These are phyloP conservation scores for Limnephilus marmoratus DNA, from an alignment of 2,888 invertebrate species.

Conservation along the genomic window DNA sequence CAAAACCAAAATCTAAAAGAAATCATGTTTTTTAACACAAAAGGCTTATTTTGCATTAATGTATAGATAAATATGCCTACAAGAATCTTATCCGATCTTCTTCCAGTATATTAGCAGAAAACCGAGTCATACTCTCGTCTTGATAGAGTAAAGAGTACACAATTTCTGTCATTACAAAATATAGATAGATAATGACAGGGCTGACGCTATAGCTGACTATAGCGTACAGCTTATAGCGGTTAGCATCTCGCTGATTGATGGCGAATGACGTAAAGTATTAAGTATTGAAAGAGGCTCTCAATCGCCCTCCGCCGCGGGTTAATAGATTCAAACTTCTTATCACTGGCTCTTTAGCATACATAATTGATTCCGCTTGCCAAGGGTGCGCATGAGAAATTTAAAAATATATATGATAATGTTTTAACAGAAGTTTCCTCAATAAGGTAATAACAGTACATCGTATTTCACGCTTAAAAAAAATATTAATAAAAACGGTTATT, in stretches of 20 bases:
- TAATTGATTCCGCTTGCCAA: slow-evolving; percentile 60
- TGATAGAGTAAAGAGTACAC: neutral
- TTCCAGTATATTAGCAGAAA: neutral
- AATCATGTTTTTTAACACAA: neutral
- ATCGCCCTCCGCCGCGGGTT: slow-evolving; percentile 46
- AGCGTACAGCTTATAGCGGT: neutral
- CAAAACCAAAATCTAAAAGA: neutral
- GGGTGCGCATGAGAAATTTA: neutral
- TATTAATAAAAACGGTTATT: neutral
- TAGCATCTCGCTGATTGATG: slow-evolving; percentile 38
- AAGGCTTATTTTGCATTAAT: neutral
- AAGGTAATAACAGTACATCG: too few species aligned
- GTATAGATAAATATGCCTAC: neutral
- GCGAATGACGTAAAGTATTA: slow-evolving; percentile 1
- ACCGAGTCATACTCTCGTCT: neutral
- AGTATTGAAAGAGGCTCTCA: slow-evolving; percentile 32
- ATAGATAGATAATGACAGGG: slow-evolving; percentile 14
- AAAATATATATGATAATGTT: too few species aligned
- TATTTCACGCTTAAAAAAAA: neutral
- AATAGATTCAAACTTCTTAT: slow-evolving; percentile 65
- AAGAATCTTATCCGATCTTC: neutral
- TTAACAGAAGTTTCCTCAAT: too few species aligned
- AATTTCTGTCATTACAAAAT: slow-evolving; percentile 10
- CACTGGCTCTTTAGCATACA: slow-evolving; percentile 63
- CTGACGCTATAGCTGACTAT: neutral